Percentiles rank a stretch among this genome's conserved stretches.
These are phyloP conservation scores for Meteorus cinctellus DNA, from an alignment of 2,888 invertebrate species.

Conservation along the genomic window DNA sequence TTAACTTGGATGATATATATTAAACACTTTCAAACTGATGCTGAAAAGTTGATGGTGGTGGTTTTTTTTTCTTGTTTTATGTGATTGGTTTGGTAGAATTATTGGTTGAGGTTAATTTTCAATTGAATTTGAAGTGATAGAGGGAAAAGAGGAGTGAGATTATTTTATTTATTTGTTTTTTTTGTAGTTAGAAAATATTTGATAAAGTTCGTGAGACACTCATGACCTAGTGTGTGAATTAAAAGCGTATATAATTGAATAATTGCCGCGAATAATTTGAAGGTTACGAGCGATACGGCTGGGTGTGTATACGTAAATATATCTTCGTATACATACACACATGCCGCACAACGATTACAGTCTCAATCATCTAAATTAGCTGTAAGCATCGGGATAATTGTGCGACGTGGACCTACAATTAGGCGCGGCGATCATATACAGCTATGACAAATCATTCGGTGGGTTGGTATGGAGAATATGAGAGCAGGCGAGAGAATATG, in stretches of 20 bases:
- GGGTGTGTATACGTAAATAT: conserved; percentile 17
- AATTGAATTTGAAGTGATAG: too few relatives aligned
- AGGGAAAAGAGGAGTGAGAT: not conserved
- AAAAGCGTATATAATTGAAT: conserved; percentile 64
- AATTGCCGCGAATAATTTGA: conserved; percentile 57
- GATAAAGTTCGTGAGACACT: conserved; percentile 55
- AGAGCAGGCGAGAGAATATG: conserved; percentile 23
- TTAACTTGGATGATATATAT: not conserved
- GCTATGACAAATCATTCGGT: conserved; percentile 63
- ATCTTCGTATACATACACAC: conserved; percentile 26
- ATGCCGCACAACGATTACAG: conserved; percentile 51
- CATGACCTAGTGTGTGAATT: conserved; percentile 48
- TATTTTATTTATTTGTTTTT: not conserved
- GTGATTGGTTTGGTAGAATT: too few relatives aligned
- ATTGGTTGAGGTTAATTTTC: too few relatives aligned
- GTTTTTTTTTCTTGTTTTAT: not conserved
- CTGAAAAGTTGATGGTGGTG: not conserved
- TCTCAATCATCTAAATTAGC: conserved; percentile 60
- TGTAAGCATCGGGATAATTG: conserved; percentile 61
- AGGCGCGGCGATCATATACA: conserved; percentile 44
- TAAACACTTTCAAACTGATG: not conserved
- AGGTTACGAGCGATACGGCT: conserved; percentile 22
- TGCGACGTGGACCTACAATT: conserved; percentile 55
- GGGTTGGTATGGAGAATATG: not conserved
- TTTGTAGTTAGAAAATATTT: not conserved